These are phyloP conservation scores for Ctenopoma kingsleyae DNA, from an alignment of 2,797 vertebrate genomes.

Conservation along the genomic window DNA sequence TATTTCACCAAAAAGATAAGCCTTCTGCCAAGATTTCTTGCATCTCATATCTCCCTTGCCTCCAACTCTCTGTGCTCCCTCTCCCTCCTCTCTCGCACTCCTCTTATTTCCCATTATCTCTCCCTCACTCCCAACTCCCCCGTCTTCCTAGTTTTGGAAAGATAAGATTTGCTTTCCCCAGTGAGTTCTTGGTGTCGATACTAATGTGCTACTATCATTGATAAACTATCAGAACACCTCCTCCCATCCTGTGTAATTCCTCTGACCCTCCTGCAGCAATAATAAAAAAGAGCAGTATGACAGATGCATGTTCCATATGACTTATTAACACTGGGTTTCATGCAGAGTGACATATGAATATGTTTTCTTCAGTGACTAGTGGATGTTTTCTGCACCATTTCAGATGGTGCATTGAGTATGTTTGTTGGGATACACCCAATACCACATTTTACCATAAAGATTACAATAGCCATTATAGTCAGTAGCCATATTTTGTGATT, in stretches of 20 bases:
- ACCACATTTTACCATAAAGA: too few species aligned
- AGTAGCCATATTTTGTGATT: too few species aligned
- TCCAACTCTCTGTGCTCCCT: conserved; percentile 10
- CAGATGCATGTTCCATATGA: conserved; percentile 1
- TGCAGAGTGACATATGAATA: not conserved
- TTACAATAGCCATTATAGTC: too few species aligned
- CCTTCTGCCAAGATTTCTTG: conserved; percentile 53
- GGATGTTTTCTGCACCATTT: not conserved
- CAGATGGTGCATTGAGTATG: too few species aligned
- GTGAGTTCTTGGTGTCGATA: conserved; percentile 78
- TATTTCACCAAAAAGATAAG: conserved; percentile 70
- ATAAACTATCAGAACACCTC: conserved; percentile 79
- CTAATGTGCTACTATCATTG: conserved; percentile 78
- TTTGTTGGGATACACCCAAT: too few species aligned
- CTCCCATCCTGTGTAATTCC: conserved; percentile 26
- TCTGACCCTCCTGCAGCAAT: conserved; percentile 69
- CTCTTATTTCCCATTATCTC: conserved; percentile 62
- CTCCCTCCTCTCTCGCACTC: conserved; percentile 19
- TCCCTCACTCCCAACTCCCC: conserved; percentile 55
- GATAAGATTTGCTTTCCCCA: conserved; percentile 80
- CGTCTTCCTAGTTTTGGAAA: conserved; percentile 75
- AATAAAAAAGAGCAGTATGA: conserved; percentile 10
- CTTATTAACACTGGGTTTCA: not conserved
- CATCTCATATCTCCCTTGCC: conserved; percentile 57
- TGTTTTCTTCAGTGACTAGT: not conserved